Percentiles rank a stretch among this genome's conserved stretches.
Evolutionary conservation across 2,113 vertebrate genomes (phyloP).

Genomic region (Psilopsiagon aymara): DNA sequence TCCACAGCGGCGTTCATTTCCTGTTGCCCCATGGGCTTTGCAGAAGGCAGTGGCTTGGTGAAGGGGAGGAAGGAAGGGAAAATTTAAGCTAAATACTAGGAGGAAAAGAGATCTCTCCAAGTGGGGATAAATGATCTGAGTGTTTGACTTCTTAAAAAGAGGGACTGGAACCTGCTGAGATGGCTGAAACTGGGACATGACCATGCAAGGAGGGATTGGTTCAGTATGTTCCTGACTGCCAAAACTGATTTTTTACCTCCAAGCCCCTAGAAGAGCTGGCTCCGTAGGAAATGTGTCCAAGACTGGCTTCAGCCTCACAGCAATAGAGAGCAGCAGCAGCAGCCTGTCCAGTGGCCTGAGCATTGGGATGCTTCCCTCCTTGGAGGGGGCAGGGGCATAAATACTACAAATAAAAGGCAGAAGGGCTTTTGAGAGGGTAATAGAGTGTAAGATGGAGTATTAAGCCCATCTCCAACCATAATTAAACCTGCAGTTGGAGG

Average conservation of each 20-base stretch:
- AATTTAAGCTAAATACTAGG: not conserved
- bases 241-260: not conserved
- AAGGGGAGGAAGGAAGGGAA: not conserved
- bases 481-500: conserved; percentile 66
- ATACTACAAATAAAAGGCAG: conserved; percentile 53
- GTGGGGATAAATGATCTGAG: not conserved
- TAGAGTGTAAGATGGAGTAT: conserved; percentile 47
- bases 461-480: conserved; percentile 62
- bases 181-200: not conserved
- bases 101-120: not conserved
- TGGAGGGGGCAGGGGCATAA: not conserved
- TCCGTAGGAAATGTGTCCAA: not conserved
- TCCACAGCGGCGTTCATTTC: not conserved
- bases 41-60: not conserved
- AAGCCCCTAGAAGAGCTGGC: not conserved
- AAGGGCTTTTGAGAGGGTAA: conserved; percentile 56
- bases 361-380: not conserved
- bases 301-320: not conserved
- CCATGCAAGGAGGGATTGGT: not conserved
- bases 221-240: not conserved
- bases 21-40: not conserved
- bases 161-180: not conserved
- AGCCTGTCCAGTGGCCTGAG: not conserved
- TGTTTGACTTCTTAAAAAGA: not conserved
- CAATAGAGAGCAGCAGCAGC: not conserved